Evolutionary conservation across 2,797 vertebrate species (phyloP).

Genomic region (Poecilia picta): DNA sequence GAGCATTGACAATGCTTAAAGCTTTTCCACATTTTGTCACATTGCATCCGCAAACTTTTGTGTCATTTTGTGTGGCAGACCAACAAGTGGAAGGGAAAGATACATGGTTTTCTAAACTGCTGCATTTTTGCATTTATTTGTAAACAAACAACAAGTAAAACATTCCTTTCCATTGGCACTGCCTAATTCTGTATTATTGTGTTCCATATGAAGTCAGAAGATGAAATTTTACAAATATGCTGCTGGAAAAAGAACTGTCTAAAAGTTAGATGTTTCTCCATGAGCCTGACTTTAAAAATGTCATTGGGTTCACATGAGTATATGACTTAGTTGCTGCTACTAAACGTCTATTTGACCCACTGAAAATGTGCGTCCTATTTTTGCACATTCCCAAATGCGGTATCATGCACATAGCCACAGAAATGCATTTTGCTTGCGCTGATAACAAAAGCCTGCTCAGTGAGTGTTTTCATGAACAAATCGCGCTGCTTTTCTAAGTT

Average conservation of each 20-base stretch:
- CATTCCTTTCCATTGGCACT: not conserved
- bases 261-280: not conserved
- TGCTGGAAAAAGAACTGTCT: not conserved
- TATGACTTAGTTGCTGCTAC: not conserved
- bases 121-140: not conserved
- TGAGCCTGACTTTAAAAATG: not conserved
- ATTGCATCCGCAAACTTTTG: not conserved
- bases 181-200: not conserved
- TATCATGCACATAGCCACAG: not conserved
- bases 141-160: not conserved
- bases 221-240: not conserved
- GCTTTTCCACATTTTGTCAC: not conserved
- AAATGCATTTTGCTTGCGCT: not conserved
- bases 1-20: not conserved
- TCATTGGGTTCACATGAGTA: not conserved
- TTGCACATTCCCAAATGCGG: not conserved
- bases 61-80: not conserved
- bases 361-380: not conserved
- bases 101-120: not conserved
- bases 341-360: not conserved
- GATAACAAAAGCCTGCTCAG: not conserved
- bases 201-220: not conserved
- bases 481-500: not conserved
- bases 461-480: not conserved
- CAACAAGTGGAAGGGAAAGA: not conserved